Percentiles rank a stretch among this genome's conserved stretches.
phyloP scores from a whole-genome alignment of 1,140 invertebrate genomes.

The Megathymus violae region DNA sequence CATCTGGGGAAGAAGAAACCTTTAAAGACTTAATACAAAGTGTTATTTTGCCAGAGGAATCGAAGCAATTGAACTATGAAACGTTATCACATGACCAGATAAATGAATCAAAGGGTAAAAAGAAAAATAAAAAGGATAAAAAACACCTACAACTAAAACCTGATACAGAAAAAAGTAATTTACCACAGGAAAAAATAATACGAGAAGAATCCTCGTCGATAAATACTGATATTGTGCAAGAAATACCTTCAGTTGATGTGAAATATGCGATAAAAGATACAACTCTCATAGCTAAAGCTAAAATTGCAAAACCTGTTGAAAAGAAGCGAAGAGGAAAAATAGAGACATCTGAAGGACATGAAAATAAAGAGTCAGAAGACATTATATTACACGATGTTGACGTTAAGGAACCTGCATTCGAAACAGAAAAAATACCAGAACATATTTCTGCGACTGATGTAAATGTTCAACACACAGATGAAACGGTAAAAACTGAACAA shows the following conservation, averaged over 20 bases:
- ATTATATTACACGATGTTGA: not conserved
- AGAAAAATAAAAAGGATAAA: constrained; percentile 58
- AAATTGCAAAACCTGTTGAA: constrained; percentile 69
- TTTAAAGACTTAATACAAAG: constrained; percentile 24
- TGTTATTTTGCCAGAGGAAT: constrained; percentile 13
- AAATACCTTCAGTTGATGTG: not conserved
- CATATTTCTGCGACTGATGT: not conserved
- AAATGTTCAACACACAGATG: not conserved
- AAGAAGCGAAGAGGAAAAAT: constrained; percentile 57
- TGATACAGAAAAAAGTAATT: constrained; percentile 15
- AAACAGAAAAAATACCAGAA: constrained; percentile 3
- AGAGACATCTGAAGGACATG: constrained; percentile 21
- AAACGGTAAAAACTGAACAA: not conserved
- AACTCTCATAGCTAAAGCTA: constrained; percentile 54
- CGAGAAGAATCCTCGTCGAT: not conserved
- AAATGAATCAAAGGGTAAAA: constrained; percentile 40
- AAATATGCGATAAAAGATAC: constrained; percentile 14
- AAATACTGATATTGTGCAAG: not conserved
- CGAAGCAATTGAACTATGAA: constrained; percentile 6
- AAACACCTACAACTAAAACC: constrained; percentile 29
- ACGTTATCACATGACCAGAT: constrained; percentile 12
- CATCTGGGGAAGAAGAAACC: constrained; percentile 22
- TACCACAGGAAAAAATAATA: not conserved
- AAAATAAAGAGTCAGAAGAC: not conserved
- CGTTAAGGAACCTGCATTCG: not conserved